phyloP scores from a whole-genome alignment of 2,797 vertebrate genomes.

The Molothrus aeneus region DNA sequence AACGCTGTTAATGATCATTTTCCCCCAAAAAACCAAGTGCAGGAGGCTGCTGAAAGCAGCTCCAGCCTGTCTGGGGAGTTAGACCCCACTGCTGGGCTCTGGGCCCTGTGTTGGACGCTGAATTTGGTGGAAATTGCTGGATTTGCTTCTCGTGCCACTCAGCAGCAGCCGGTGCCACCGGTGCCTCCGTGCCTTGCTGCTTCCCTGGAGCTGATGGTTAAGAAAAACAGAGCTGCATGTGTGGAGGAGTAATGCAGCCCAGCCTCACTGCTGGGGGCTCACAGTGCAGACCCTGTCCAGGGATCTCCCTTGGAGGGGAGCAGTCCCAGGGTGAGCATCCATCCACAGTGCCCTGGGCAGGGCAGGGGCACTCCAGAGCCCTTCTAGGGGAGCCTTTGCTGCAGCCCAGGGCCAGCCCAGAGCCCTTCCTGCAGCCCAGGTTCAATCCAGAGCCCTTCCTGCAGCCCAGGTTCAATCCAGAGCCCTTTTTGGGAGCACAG shows the following conservation, averaged over 20 bases:
- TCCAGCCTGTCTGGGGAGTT: fast-evolving
- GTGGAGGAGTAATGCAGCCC: neutral
- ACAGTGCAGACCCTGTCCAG: fast-evolving
- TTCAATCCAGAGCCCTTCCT: no score
- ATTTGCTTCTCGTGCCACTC: fast-evolving
- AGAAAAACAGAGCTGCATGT: neutral
- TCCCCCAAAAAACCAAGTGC: fast-evolving
- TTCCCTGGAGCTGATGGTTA: neutral
- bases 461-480: neutral
- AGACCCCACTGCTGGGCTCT: no score
- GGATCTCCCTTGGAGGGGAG: neutral
- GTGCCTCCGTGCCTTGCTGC: neutral
- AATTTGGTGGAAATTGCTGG: neutral
- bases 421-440: no score
- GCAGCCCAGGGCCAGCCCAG: no score
- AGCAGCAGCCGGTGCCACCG: neutral
- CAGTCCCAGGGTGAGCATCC: neutral
- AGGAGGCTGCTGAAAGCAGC: neutral
- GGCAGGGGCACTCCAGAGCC: no score
- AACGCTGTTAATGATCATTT: fast-evolving
- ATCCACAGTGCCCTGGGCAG: fast-evolving
- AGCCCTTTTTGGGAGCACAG: neutral
- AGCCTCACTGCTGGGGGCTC: fast-evolving
- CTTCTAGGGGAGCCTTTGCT: no score
- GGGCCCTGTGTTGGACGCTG: fast-evolving